Percentiles rank a stretch among this genome's conserved stretches.
phyloP scores from a whole-genome alignment of 2,888 invertebrate species.

The Hirtodrosophila histrioides region DNA sequence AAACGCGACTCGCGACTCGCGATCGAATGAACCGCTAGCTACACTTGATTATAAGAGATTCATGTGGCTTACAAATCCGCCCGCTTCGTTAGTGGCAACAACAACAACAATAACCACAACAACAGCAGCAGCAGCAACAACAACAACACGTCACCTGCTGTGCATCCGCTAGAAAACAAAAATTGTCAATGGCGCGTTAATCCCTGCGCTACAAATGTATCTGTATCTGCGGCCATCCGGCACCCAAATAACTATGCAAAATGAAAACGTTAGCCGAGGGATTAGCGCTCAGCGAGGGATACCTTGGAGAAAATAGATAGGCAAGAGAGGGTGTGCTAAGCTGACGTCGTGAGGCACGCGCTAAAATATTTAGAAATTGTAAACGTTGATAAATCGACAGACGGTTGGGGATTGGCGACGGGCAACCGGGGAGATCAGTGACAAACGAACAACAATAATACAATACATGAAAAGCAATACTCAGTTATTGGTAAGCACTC shows the following conservation, averaged over 20 bases:
- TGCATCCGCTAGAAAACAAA: conserved; percentile 44
- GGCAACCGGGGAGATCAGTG: conserved; percentile 2
- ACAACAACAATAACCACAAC: conserved; percentile 22
- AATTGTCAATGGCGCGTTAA: conserved; percentile 71
- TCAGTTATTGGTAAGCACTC: conserved; percentile 17
- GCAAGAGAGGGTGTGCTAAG: conserved; percentile 44
- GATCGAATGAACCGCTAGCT: conserved; percentile 34
- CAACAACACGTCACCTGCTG: conserved; percentile 64
- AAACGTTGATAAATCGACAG: conserved; percentile 67
- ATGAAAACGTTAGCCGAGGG: conserved; percentile 59
- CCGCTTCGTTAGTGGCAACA: conserved; percentile 68
- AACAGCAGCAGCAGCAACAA: conserved; percentile 8
- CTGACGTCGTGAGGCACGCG: conserved; percentile 70
- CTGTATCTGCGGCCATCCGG: conserved; percentile 37
- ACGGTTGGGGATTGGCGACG: conserved; percentile 15
- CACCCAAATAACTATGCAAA: conserved; percentile 45
- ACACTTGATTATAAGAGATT: conserved; percentile 70
- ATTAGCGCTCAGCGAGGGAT: conserved; percentile 42
- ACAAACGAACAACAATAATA: conserved; percentile 20
- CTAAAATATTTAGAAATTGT: conserved; percentile 64
- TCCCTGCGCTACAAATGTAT: conserved; percentile 58
- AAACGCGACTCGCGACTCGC: conserved; percentile 53
- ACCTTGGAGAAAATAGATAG: conserved; percentile 23
- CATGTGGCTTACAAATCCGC: conserved; percentile 58
- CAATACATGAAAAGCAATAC: conserved; percentile 7